These are phyloP conservation scores for Heptranchias perlo DNA, from an alignment of 2,113 vertebrate genomes.

Conservation along the genomic window DNA sequence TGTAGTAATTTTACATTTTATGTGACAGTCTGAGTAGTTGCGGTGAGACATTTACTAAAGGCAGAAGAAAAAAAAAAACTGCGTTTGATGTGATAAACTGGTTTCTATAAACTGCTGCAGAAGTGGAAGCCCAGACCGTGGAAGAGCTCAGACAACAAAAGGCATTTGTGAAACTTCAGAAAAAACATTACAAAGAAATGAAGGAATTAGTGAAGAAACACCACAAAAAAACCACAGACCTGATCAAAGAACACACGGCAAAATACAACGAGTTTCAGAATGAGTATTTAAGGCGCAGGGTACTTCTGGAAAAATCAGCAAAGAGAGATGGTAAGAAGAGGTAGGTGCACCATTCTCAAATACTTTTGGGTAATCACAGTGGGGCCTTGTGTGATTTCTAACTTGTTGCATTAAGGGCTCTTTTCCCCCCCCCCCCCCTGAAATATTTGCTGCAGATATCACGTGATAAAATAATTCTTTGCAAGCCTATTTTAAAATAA, in stretches of 20 bases:
- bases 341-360: slow-evolving; percentile 56
- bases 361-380: not conserved
- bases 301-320: slow-evolving; percentile 74
- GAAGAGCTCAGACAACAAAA: slow-evolving; percentile 95
- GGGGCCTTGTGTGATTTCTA: not conserved
- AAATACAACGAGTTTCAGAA: slow-evolving; percentile 80
- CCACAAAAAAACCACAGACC: slow-evolving; percentile 87
- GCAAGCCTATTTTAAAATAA: not conserved
- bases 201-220: slow-evolving; percentile 91
- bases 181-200: slow-evolving; percentile 96
- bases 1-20: not conserved
- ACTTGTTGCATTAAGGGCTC: not conserved
- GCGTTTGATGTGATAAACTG: not conserved
- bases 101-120: slow-evolving; percentile 50
- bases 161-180: slow-evolving; percentile 84
- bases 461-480: not conserved
- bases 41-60: not conserved
- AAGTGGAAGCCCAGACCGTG: slow-evolving; percentile 82
- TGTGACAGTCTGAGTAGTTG: not conserved
- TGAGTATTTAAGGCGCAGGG: slow-evolving; percentile 74
- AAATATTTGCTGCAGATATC: not conserved
- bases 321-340: slow-evolving; percentile 92
- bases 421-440: not conserved
- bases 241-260: slow-evolving; percentile 88
- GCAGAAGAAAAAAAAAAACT: not conserved